Percentiles rank a stretch among this genome's conserved stretches.
Conservation (phyloP, 2,113 vertebrate genomes). For the Otocyon megalotis region DNA sequence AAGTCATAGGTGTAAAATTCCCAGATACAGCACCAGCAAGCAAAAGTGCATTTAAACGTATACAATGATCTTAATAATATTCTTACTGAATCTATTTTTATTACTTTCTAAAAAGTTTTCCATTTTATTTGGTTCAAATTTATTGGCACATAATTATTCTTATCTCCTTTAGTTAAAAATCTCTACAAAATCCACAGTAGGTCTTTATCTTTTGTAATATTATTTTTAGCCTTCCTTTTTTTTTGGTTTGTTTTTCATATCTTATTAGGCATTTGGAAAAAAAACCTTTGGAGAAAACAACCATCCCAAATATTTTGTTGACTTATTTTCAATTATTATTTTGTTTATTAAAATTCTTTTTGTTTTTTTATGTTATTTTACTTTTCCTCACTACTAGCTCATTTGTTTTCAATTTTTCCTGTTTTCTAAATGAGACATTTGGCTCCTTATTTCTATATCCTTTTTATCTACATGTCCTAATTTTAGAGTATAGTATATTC, state of each 20-base stretch:
- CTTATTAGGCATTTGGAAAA: background rate
- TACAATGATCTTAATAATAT: background rate
- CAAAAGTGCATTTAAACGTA: background rate
- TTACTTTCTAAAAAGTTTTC: background rate
- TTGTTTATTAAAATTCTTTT: background rate
- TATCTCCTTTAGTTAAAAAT: constrained; percentile 5
- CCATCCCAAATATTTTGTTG: background rate
- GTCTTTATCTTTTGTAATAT: background rate
- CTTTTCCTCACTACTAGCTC: background rate
- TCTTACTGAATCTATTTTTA: background rate
- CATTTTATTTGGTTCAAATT: background rate
- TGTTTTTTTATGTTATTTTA: background rate
- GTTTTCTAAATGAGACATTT: background rate
- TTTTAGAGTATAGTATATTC: background rate
- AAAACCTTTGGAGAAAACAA: background rate
- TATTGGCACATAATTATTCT: background rate
- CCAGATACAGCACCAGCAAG: background rate
- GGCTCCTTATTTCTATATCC: background rate
- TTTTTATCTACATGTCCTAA: background rate
- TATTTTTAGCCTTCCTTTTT: background rate
- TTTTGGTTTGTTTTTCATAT: background rate
- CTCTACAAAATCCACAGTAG: background rate
- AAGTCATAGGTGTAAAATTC: background rate
- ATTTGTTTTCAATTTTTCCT: constrained; percentile 26
- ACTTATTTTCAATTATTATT: constrained; percentile 32